Evolutionary conservation across 1,140 invertebrate genomes (phyloP).

Genomic region (Drosophila bocqueti): DNA sequence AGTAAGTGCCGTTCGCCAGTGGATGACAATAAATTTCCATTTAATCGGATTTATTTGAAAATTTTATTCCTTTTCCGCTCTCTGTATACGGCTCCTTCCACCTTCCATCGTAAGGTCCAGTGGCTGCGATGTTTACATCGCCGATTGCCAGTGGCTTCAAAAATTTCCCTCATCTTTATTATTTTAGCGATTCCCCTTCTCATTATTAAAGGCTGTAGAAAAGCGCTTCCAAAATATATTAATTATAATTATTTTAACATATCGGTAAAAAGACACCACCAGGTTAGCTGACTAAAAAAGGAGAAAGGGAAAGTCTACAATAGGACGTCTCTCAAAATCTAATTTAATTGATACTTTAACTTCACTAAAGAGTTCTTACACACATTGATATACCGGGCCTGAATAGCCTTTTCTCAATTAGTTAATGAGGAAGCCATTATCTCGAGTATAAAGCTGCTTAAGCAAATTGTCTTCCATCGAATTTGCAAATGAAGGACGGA

Average conservation of each 20-base stretch:
- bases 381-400: neutral
- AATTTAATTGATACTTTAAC: neutral
- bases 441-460: conserved; percentile 18
- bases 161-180: conserved; percentile 57
- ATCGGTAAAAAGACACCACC: neutral
- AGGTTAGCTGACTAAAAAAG: neutral
- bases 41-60: conserved; percentile 84
- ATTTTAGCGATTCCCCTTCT: conserved; percentile 62
- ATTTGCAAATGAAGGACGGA: conserved; percentile 44
- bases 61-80: conserved; percentile 68
- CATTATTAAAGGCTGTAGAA: conserved; percentile 15
- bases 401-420: neutral
- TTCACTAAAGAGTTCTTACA: neutral
- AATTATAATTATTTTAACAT: no score
- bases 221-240: conserved; percentile 4
- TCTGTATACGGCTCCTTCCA: conserved; percentile 21
- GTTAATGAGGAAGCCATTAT: conserved; percentile 68
- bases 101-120: conserved; percentile 8
- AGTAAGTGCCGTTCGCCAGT: conserved; percentile 82
- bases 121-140: conserved; percentile 63
- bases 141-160: conserved; percentile 50
- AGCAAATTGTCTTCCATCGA: conserved; percentile 65
- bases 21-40: conserved; percentile 83
- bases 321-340: neutral
- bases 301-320: no score